phyloP scores from a whole-genome alignment of 1,140 invertebrate species.

The Drosophila ficusphila region DNA sequence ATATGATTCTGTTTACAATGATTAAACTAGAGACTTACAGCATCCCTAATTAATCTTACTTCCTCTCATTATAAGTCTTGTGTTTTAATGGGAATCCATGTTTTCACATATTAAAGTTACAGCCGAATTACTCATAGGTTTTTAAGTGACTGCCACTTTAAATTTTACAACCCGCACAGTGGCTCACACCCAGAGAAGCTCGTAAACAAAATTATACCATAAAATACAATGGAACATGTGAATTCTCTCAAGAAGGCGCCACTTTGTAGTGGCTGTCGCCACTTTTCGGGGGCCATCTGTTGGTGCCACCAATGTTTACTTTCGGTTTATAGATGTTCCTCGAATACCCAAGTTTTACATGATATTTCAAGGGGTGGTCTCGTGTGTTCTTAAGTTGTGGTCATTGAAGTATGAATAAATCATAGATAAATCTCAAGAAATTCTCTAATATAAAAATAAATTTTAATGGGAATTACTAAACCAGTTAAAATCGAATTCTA shows the following conservation, averaged over 20 bases:
- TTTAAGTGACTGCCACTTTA: constrained; percentile 48
- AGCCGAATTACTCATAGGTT: constrained; percentile 5
- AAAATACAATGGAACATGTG: constrained; percentile 54
- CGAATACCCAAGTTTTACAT: constrained; percentile 4
- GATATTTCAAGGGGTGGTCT: constrained; percentile 12
- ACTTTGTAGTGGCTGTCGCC: constrained; percentile 15
- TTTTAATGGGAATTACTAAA: neutral
- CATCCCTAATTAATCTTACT: neutral
- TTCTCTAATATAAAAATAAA: neutral
- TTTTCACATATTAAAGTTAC: constrained; percentile 17
- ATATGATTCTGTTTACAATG: neutral
- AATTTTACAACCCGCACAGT: constrained; percentile 56
- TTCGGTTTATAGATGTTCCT: constrained; percentile 3
- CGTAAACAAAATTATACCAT: constrained; percentile 56
- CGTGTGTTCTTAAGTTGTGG: neutral
- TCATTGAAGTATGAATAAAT: neutral
- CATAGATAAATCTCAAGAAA: neutral
- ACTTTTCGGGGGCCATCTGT: constrained; percentile 28
- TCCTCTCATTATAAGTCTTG: neutral
- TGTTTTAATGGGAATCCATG: constrained; percentile 5
- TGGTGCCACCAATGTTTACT: constrained; percentile 37
- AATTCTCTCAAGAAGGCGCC: constrained; percentile 32
- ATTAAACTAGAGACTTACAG: neutral
- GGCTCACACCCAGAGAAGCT: constrained; percentile 37
- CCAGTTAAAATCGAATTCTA: too few species aligned